phyloP scores from a whole-genome alignment of 2,797 vertebrate genomes.

The Xerus rutilus region DNA sequence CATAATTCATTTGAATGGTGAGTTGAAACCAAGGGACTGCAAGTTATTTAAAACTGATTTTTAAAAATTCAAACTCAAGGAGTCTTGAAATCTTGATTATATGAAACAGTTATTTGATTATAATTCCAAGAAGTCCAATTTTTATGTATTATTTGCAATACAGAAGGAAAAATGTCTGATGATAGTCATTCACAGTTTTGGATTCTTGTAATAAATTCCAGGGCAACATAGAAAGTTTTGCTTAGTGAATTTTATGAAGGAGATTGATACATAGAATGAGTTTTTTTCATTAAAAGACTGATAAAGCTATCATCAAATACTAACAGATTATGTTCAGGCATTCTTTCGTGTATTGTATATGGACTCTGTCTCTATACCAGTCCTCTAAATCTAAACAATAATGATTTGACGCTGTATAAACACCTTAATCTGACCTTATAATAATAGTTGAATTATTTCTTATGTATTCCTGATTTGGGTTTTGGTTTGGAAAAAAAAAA shows the following conservation, averaged over 20 bases:
- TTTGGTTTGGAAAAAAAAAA: background rate
- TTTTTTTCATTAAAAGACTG: background rate
- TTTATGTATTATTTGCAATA: background rate
- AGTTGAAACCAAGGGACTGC: background rate
- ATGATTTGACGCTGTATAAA: background rate
- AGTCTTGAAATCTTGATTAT: background rate
- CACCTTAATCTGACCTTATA: background rate
- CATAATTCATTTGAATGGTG: background rate
- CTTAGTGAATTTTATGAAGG: background rate
- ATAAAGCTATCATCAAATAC: background rate
- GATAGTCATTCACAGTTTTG: background rate
- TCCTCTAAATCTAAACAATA: background rate
- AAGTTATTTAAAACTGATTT: background rate
- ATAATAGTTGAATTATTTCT: background rate
- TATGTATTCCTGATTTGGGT: background rate
- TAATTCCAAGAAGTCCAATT: background rate
- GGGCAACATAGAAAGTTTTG: background rate
- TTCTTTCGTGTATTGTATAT: background rate
- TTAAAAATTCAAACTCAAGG: background rate
- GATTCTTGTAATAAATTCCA: background rate
- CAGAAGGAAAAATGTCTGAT: background rate
- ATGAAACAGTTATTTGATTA: background rate
- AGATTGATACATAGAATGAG: background rate
- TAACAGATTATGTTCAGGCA: background rate
- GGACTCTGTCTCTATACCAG: background rate